Conservation (phyloP, 1,140 invertebrate genomes). For the Solenopsis invicta region DNA sequence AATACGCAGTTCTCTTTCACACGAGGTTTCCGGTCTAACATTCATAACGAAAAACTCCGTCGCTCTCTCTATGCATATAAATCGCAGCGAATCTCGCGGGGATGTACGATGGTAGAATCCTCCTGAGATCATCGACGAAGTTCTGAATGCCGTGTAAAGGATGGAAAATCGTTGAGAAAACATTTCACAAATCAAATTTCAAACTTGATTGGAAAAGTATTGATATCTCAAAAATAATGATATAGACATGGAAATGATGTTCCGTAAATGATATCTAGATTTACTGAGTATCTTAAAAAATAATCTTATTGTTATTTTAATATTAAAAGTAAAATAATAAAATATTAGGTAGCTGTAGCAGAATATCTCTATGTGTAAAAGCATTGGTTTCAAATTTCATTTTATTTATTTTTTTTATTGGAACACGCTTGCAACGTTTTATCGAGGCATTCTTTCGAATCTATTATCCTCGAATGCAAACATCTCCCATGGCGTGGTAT, state of each 20-base stretch:
- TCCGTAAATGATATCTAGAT: neutral
- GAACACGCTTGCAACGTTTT: neutral
- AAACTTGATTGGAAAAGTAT: neutral
- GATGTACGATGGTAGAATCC: conserved; percentile 1
- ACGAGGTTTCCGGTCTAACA: conserved; percentile 14
- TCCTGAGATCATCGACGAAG: conserved; percentile 14
- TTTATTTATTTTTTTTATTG: neutral
- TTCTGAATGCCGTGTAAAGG: conserved; percentile 6
- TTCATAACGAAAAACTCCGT: conserved; percentile 39
- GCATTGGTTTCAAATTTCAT: neutral
- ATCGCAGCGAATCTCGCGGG: conserved; percentile 43
- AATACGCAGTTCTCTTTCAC: neutral
- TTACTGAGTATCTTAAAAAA: neutral
- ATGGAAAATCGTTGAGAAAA: neutral
- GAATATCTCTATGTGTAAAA: neutral
- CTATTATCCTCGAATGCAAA: neutral
- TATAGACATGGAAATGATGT: neutral
- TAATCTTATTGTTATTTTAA: neutral
- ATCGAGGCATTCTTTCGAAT: conserved; percentile 10
- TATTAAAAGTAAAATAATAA: conserved; percentile 14
- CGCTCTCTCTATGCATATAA: conserved; percentile 26
- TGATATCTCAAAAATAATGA: neutral
- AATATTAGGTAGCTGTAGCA: neutral
- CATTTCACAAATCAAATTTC: neutral
- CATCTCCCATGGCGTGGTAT: neutral